Percentiles rank a stretch among this genome's conserved stretches.
Conservation (phyloP, 1,140 invertebrate species). For the Stegodyphus mimosarum region DNA sequence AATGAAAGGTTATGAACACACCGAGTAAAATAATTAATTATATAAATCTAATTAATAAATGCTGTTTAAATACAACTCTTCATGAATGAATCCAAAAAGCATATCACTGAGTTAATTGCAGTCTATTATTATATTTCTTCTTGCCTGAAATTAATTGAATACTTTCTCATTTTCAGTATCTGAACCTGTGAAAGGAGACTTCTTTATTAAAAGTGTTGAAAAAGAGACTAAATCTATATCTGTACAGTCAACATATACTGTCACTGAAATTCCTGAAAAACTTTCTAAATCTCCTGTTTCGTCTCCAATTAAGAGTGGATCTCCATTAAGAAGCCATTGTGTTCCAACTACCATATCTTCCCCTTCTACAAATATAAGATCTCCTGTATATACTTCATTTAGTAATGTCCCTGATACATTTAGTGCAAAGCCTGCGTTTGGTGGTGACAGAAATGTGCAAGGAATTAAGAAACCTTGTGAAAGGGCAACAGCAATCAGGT, state of each 20-base stretch:
- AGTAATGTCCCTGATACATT: constrained; percentile 35
- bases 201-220: constrained; percentile 11
- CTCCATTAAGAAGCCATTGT: constrained; percentile 37
- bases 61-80: no score
- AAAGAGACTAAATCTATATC: constrained; percentile 36
- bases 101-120: no score
- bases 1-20: no score
- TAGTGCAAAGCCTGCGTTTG: constrained; percentile 24
- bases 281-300: constrained; percentile 43
- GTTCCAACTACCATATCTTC: constrained; percentile 18
- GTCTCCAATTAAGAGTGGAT: constrained; percentile 37
- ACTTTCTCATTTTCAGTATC: constrained; percentile 1
- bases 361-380: background rate
- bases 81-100: no score
- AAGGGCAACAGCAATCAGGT: constrained; percentile 46
- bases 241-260: constrained; percentile 24
- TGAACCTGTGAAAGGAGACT: constrained; percentile 34
- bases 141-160: background rate
- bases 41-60: no score
- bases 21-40: no score
- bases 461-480: constrained; percentile 45
- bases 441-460: constrained; percentile 25
- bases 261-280: constrained; percentile 48
- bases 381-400: constrained; percentile 19
- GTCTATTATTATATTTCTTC: no score